phyloP scores from a whole-genome alignment of 2,888 invertebrate species.

The Ceramica pisi region DNA sequence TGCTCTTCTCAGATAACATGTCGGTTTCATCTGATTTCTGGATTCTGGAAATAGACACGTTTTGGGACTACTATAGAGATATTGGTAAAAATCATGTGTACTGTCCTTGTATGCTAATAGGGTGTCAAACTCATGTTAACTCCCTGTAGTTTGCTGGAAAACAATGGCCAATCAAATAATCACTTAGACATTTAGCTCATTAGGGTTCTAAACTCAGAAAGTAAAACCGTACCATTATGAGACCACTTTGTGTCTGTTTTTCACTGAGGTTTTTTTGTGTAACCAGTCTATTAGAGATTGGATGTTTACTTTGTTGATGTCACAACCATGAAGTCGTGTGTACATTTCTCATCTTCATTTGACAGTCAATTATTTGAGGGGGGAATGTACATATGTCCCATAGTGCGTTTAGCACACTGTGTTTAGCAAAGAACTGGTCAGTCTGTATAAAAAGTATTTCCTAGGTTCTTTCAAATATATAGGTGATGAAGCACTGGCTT shows the following conservation, averaged over 20 bases:
- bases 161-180: not conserved
- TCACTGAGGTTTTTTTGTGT: not conserved
- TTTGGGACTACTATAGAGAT: conserved; percentile 47
- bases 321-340: conserved; percentile 9
- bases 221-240: too few relatives aligned
- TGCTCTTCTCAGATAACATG: conserved; percentile 33
- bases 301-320: conserved; percentile 7
- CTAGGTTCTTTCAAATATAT: not conserved
- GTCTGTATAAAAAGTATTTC: too few relatives aligned
- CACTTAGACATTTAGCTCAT: not conserved
- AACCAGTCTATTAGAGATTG: not conserved
- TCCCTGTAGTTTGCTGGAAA: not conserved
- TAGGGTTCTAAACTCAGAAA: not conserved
- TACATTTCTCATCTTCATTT: conserved; percentile 3
- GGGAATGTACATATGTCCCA: too few relatives aligned
- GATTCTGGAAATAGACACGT: conserved; percentile 41
- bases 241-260: not conserved
- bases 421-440: too few relatives aligned
- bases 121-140: conserved; percentile 33
- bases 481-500: not conserved
- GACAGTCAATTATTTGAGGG: too few relatives aligned
- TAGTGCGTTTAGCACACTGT: too few relatives aligned
- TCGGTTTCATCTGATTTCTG: conserved; percentile 42
- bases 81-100: conserved; percentile 40
- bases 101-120: conserved; percentile 22